Evolutionary conservation across 2,113 vertebrate genomes (phyloP).

Genomic region (Illadopsis cleaveri): DNA sequence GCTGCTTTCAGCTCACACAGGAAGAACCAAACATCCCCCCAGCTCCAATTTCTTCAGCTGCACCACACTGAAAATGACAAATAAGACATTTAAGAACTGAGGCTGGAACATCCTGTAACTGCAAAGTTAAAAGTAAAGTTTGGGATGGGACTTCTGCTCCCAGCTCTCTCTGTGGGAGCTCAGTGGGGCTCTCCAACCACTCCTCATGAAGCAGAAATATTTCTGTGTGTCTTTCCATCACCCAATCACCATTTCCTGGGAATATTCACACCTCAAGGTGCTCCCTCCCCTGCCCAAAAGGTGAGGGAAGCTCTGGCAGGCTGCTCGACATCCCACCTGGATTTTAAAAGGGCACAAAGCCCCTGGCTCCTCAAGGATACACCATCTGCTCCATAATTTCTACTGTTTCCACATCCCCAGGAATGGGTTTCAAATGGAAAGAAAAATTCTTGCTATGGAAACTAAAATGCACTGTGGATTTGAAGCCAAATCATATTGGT

Average conservation of each 20-base stretch:
- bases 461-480: background rate
- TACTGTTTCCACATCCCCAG: background rate
- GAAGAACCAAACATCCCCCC: background rate
- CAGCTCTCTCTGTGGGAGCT: accelerated
- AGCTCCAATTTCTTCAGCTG: background rate
- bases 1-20: background rate
- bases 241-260: background rate
- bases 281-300: background rate
- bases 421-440: background rate
- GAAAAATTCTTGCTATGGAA: conserved; percentile 31
- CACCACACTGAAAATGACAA: background rate
- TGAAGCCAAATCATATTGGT: conserved; percentile 49
- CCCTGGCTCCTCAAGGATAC: background rate
- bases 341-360: background rate
- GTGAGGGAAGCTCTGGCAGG: background rate
- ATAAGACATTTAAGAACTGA: background rate
- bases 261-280: background rate
- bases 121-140: background rate
- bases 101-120: background rate
- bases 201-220: background rate
- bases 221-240: background rate
- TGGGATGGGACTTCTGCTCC: background rate
- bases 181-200: background rate
- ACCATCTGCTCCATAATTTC: background rate
- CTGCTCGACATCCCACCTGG: background rate